Evolutionary conservation across 2,113 vertebrate species (phyloP).

Genomic region (Caloenas nicobarica): DNA sequence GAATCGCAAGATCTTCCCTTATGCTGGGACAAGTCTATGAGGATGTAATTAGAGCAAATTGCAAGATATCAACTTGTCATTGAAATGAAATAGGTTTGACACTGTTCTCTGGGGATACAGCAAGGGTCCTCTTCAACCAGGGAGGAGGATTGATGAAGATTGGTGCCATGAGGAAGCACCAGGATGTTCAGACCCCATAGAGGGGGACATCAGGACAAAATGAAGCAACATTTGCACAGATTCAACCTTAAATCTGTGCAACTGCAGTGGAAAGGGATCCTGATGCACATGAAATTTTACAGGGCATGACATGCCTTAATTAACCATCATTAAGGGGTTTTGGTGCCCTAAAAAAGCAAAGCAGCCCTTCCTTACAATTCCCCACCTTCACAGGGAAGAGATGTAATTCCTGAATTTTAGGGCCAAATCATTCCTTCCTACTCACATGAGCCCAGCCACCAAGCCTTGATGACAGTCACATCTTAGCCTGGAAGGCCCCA

Average conservation of each 20-base stretch:
- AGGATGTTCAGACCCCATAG: neutral
- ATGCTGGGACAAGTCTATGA: fast-evolving
- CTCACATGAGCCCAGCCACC: fast-evolving
- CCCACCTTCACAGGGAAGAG: neutral
- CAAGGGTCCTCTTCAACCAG: neutral
- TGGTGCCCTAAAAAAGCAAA: neutral
- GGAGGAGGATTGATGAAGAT: neutral
- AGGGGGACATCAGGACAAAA: neutral
- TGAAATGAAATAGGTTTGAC: neutral
- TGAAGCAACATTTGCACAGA: fast-evolving
- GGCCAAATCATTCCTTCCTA: neutral
- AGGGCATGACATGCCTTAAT: fast-evolving
- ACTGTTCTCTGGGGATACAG: fast-evolving
- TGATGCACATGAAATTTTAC: fast-evolving
- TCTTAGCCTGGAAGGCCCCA: neutral
- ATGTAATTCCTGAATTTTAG: neutral
- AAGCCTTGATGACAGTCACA: neutral
- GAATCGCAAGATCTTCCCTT: neutral
- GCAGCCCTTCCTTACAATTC: neutral
- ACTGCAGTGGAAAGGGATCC: neutral
- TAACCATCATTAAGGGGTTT: fast-evolving
- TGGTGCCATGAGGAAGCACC: neutral
- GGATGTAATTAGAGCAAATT: neutral
- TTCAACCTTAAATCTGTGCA: neutral
- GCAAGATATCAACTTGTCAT: fast-evolving